Base-by-base conservation (phyloP, 2,888 invertebrate genomes). In the Acronicta alni region DNA sequence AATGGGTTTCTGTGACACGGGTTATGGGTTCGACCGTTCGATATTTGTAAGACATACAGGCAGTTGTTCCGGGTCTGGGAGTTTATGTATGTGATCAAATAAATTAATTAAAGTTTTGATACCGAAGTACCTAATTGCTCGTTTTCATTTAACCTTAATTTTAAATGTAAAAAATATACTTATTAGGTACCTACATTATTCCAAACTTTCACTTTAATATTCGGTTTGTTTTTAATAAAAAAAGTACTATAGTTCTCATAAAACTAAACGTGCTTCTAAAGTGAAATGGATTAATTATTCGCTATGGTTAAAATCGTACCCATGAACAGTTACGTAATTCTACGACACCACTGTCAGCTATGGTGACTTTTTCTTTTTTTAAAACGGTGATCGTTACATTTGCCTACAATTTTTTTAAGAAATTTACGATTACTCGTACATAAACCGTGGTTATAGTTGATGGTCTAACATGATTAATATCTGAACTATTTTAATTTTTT, bases 321-420 rank as follows among this genome's bases (percentile, higher is more conserved):
- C 37, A 57, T 57, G 49, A 37, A n/a, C 9, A n/a, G 63, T 65
- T 65, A 63, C 37, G 20, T 65, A 35, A 64, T 45, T 20, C 3
- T 6, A 17, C 7, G 8, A 14, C 2, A 18, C 12, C 39, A 45
- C 35, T 9, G 18, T 20, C n/a, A 38, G 26, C 8, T 47, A n/a
- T 55, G 12, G 18, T 26, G 26, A 18, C 16, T 39, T 14, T 30
- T n/a, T 47, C 1, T 35, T 30, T 10, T 26, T 56, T 56, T 41
- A 16, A 1, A 2, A 46, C 41, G 10, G 48, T 38, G 37, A 23
- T 47, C 3, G 20, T n/a, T 45, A 8, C 41, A 61, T 67, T 67
- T 56, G 55, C 52, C 16, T 65, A 46, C 18, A 44, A n/a, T 2
- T 41, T 39, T 44, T 26, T 44, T 56, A 45, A 17, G 45, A 56